Evolutionary conservation across 37 sponge, comb jelly and placozoan genomes (phyloP).

Genomic region (Beroe forskalii): DNA sequence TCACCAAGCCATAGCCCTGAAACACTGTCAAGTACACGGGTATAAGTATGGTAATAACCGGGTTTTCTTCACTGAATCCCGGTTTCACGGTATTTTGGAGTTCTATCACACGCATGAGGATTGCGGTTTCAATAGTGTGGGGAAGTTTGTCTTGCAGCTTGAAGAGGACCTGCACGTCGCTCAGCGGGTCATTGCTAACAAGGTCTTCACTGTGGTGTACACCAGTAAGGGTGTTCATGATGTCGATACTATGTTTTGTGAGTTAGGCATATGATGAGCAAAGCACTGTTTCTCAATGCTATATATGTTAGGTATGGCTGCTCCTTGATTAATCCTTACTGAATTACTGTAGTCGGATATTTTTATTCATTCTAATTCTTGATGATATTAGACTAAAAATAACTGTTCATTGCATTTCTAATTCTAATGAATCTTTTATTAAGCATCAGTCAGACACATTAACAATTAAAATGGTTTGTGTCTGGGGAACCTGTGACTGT

Average conservation of each 20-base stretch:
- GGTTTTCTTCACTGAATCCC: not conserved
- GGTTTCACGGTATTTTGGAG: slow-evolving; percentile 23
- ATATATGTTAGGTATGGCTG: no score
- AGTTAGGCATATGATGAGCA: slow-evolving; percentile 34
- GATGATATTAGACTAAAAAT: no score
- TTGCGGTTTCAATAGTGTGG: not conserved
- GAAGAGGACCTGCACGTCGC: slow-evolving; percentile 17
- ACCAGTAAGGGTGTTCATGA: slow-evolving; percentile 27
- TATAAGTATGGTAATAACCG: slow-evolving; percentile 41
- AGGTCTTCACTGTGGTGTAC: slow-evolving; percentile 52
- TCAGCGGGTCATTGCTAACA: slow-evolving; percentile 40
- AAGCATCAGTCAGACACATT: no score
- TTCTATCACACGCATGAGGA: slow-evolving; percentile 7
- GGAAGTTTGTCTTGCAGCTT: slow-evolving; percentile 8
- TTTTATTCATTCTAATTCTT: no score
- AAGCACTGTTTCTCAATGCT: no score
- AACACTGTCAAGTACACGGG: not conserved
- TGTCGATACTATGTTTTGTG: slow-evolving; percentile 24
- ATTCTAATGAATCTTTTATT: no score
- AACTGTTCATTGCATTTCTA: no score
- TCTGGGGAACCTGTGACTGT: no score
- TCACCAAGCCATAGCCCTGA: not conserved
- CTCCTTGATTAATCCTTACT: no score
- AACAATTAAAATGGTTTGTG: no score
- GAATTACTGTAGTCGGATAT: no score